Percentiles rank a stretch among this genome's conserved stretches.
Conservation (phyloP, 2,797 vertebrate species). For the Heteromormyrus szaboi region DNA sequence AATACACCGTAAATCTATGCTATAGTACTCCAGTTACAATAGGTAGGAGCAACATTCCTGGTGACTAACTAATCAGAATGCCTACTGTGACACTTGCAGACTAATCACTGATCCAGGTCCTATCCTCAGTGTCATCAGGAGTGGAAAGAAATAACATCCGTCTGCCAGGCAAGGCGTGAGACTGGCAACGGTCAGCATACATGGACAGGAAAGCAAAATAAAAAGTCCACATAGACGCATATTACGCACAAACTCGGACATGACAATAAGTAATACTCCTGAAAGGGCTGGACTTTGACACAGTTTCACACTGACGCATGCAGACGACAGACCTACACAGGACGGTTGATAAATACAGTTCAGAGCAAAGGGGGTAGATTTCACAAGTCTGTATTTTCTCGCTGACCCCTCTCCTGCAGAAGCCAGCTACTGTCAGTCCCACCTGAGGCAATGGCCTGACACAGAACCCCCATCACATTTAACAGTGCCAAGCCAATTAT, state of each 20-base stretch:
- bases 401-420: slow-evolving; percentile 27
- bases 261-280: slow-evolving; percentile 17
- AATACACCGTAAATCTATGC: slow-evolving; percentile 45
- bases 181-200: neutral
- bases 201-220: neutral
- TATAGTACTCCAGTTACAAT: slow-evolving; percentile 43
- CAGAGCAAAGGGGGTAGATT: slow-evolving; percentile 19
- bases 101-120: slow-evolving; percentile 33
- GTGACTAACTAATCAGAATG: slow-evolving; percentile 35
- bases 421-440: slow-evolving; percentile 35
- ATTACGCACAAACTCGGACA: slow-evolving; percentile 3
- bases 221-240: slow-evolving; percentile 8
- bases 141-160: slow-evolving; percentile 33
- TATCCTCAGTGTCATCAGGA: slow-evolving; percentile 38
- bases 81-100: slow-evolving; percentile 26
- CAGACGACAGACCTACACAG: slow-evolving; percentile 23
- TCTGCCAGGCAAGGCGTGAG: slow-evolving; percentile 5
- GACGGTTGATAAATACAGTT: slow-evolving; percentile 21
- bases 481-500: slow-evolving; percentile 64
- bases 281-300: slow-evolving; percentile 18
- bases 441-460: slow-evolving; percentile 52
- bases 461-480: slow-evolving; percentile 60
- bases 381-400: slow-evolving; percentile 28
- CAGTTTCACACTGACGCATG: slow-evolving; percentile 19
- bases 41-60: slow-evolving; percentile 47